Evolutionary conservation across 1,140 invertebrate genomes (phyloP), one percentile per base, ranked within the genome.

Genomic region (Aporrectodea caliginosa): DNA sequence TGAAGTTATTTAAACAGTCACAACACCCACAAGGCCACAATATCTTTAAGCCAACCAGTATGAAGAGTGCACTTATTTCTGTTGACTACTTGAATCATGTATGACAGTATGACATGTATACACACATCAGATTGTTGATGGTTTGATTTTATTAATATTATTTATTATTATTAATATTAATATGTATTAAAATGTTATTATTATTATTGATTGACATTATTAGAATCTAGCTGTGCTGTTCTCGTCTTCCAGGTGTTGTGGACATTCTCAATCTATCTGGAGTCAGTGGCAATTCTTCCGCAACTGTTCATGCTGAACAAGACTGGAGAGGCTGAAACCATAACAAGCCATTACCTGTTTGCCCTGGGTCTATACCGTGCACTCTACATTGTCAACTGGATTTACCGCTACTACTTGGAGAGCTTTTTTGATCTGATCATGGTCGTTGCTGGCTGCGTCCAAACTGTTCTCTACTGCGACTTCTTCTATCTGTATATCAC

Each of bases 261-360:
- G 98, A 98, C 98, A 69, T 99, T 99, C 90, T 98, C 96, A 85
- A 99, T 99, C 91, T 99, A 99, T 87, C 90, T 99, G 88, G 98
- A 99, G 88, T 94, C 97, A 6, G 97, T 99, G 68, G 98, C 98
- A 76, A 99, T 99, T 87, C 89, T 99, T 82, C 98, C 98, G 0
- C 98, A 99, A 88, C 88, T 99, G 79, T 99, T 99, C 90, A 92
- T 99, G 91, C 95, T 99, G 2, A 97, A 94, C 78, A 98, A 98
- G 90, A 99, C 97, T 16, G 98, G 98, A 32, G 97, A 99, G 89
- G 98, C 98, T 6, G 98, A 99, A 88, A 98, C 96, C 84, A 99
- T 99, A 86, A 99, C 98, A 69, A 98, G 96, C 80, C 98, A 99
- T 90, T 99, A 99, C 87, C 89, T 99, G 70, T 99, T 99, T 90